Evolutionary conservation across 2,113 vertebrate genomes (phyloP).

Genomic region (Halcyon senegalensis): DNA sequence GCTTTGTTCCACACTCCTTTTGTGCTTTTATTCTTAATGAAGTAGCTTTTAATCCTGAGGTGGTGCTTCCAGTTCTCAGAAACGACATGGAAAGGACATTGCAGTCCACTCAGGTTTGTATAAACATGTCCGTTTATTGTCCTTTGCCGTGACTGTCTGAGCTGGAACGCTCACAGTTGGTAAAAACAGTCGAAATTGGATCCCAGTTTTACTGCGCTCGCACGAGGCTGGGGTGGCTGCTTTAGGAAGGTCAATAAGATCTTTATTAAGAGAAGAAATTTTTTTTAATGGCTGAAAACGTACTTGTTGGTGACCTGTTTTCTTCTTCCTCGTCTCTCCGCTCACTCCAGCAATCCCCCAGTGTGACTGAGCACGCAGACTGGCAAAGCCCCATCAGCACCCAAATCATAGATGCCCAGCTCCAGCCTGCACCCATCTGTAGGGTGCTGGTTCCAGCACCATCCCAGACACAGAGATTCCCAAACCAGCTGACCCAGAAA

Average conservation of each 20-base stretch:
- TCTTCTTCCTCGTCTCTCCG: not conserved
- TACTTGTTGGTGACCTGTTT: not conserved
- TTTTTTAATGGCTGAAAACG: not conserved
- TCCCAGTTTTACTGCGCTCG: rapidly evolving
- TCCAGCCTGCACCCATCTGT: not conserved
- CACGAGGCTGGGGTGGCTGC: not conserved
- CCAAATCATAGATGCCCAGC: rapidly evolving
- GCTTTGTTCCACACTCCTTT: not conserved
- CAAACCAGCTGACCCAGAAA: not conserved
- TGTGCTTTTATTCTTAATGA: slow-evolving; percentile 1
- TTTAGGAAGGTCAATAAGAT: not conserved
- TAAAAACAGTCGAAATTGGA: not conserved
- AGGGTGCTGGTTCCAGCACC: not conserved
- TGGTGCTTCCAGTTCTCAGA: slow-evolving; percentile 3
- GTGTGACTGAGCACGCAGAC: rapidly evolving
- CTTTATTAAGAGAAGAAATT: not conserved
- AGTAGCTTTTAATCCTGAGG: slow-evolving; percentile 10
- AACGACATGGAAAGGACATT: slow-evolving; percentile 5
- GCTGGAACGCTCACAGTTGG: not conserved
- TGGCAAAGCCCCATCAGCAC: not conserved
- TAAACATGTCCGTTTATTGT: slow-evolving; percentile 27
- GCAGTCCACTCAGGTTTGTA: not conserved
- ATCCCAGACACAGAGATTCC: not conserved
- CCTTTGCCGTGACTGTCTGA: not conserved
- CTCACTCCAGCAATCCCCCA: not conserved